These are phyloP conservation scores for Mechanitis messenoides DNA, from an alignment of 2,888 invertebrate genomes.

Conservation along the genomic window DNA sequence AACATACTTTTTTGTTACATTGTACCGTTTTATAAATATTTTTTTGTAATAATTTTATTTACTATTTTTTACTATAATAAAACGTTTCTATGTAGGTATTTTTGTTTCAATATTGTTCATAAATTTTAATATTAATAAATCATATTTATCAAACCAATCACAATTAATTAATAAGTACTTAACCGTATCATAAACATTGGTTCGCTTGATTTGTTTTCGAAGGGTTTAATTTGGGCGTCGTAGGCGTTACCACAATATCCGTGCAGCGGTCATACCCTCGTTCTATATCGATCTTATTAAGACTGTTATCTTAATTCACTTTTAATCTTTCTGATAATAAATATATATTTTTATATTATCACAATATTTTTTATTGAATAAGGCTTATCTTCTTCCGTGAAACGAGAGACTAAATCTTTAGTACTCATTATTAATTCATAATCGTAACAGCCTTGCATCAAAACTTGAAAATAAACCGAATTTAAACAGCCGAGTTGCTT, in stretches of 20 bases:
- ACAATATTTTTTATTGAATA: too few species aligned
- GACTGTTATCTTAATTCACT: slow-evolving; percentile 2
- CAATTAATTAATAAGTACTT: too few species aligned
- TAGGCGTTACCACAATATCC: neutral
- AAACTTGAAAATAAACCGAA: slow-evolving; percentile 16
- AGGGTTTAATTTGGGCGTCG: neutral
- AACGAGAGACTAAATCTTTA: slow-evolving; percentile 1
- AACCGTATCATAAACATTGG: too few species aligned
- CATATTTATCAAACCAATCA: too few species aligned
- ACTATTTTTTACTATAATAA: too few species aligned
- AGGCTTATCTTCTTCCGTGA: too few species aligned
- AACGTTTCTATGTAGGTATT: too few species aligned
- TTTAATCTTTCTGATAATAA: neutral
- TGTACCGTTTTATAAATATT: too few species aligned
- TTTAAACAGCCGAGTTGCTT: slow-evolving; percentile 16
- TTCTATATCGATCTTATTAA: neutral
- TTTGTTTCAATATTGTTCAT: too few species aligned
- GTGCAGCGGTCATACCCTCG: neutral
- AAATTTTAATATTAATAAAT: too few species aligned
- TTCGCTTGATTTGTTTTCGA: neutral
- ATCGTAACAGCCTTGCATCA: slow-evolving; percentile 13
- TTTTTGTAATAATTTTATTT: too few species aligned
- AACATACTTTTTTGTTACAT: slow-evolving; percentile 10
- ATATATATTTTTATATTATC: too few species aligned
- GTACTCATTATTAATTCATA: slow-evolving; percentile 4